These are phyloP conservation scores for Leptopilina clavipes DNA, from an alignment of 1,140 invertebrate species.

Conservation along the genomic window DNA sequence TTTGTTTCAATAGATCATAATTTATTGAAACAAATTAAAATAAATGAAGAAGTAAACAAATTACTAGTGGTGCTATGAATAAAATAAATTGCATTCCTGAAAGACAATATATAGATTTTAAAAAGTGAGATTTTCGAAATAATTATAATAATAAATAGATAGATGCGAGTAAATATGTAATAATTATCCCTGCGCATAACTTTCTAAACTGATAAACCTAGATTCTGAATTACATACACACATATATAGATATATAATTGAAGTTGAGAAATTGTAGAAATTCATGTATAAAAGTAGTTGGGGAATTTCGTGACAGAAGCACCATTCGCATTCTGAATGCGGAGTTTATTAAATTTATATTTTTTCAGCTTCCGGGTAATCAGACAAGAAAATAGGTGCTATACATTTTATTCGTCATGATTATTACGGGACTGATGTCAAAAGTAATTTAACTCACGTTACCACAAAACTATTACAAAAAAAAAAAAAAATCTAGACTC, in stretches of 20 bases:
- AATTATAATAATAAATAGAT: too few species aligned
- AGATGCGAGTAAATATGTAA: too few species aligned
- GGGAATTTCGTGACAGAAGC: neutral
- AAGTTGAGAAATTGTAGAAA: neutral
- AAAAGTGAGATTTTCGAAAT: too few species aligned
- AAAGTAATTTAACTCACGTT: neutral
- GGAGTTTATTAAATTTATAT: constrained; percentile 3
- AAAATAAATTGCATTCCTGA: neutral
- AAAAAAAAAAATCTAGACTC: neutral
- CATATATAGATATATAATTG: neutral
- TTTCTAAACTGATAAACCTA: too few species aligned
- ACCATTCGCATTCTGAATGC: too few species aligned
- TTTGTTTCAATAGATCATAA: too few species aligned
- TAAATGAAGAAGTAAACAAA: too few species aligned
- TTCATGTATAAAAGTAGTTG: neutral
- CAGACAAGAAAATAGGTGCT: constrained; percentile 8
- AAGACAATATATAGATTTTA: too few species aligned
- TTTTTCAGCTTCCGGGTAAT: constrained; percentile 4
- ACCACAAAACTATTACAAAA: neutral
- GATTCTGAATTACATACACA: neutral
- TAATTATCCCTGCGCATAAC: too few species aligned
- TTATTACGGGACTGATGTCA: constrained; percentile 11
- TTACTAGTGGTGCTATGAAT: too few species aligned
- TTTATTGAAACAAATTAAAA: too few species aligned
- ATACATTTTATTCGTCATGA: neutral